phyloP scores from a whole-genome alignment of 2,888 invertebrate species.

The Calliopum simillimum region DNA sequence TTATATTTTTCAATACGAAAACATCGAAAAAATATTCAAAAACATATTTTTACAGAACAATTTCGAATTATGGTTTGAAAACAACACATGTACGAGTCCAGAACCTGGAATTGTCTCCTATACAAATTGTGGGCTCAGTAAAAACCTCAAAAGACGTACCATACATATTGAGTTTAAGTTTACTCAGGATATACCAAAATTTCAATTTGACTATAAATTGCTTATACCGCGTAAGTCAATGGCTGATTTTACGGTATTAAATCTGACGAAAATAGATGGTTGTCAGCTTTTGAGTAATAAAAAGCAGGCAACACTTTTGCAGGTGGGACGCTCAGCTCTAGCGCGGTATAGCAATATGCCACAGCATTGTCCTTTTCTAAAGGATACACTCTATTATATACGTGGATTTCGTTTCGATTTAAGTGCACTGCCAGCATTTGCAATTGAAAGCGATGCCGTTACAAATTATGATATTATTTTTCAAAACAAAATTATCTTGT shows the following conservation, averaged over 20 bases:
- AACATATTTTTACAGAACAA: no score
- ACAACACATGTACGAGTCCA: no score
- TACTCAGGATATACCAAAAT: constrained; percentile 27
- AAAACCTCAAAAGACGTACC: constrained; percentile 42
- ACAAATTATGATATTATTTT: no score
- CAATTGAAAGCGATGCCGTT: no score
- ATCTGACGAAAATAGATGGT: constrained; percentile 45
- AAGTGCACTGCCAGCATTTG: constrained; percentile 43
- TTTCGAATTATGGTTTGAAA: no score
- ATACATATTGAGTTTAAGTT: constrained; percentile 44
- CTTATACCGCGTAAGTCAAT: constrained; percentile 36
- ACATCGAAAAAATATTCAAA: no score
- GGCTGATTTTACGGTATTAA: constrained; percentile 40
- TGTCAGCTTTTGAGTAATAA: constrained; percentile 45
- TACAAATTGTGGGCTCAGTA: constrained; percentile 45
- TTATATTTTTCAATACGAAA: no score
- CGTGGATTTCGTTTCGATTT: constrained; percentile 45
- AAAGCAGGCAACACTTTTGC: constrained; percentile 46
- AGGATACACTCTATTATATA: constrained; percentile 43
- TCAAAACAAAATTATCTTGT: no score
- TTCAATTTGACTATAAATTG: constrained; percentile 39
- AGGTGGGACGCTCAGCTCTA: constrained; percentile 41
- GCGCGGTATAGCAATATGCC: constrained; percentile 42
- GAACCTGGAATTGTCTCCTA: no score
- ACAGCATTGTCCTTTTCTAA: constrained; percentile 43